Conservation (phyloP, 2,888 invertebrate genomes). For the Allygus modestus region DNA sequence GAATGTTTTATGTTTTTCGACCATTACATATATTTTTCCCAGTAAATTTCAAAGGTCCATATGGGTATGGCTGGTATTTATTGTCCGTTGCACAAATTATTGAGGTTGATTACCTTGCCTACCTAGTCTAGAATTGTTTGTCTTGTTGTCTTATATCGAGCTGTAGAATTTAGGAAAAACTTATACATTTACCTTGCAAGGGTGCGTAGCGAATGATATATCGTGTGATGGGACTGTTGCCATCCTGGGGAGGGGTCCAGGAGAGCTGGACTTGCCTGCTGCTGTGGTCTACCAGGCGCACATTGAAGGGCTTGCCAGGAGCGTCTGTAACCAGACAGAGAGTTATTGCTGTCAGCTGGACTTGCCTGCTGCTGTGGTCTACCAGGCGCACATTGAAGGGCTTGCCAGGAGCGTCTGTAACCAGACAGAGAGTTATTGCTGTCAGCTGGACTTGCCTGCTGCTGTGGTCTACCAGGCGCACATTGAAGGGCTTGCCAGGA, state of each 20-base stretch:
- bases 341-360: conserved; percentile 72
- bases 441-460: conserved; percentile 72
- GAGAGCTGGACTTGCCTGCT: conserved; percentile 72
- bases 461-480: conserved; percentile 71
- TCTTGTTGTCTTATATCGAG: too few relatives aligned
- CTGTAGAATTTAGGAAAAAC: too few relatives aligned
- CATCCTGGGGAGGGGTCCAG: conserved; percentile 74
- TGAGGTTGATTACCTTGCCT: too few relatives aligned
- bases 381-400: conserved; percentile 73
- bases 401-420: conserved; percentile 74
- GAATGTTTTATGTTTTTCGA: too few relatives aligned
- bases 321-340: conserved; percentile 71
- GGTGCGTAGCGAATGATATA: conserved; percentile 74
- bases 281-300: conserved; percentile 71
- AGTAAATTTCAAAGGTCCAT: too few relatives aligned
- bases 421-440: neutral
- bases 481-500: conserved; percentile 74
- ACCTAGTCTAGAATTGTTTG: too few relatives aligned
- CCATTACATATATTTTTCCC: too few relatives aligned
- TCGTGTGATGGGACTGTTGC: conserved; percentile 72
- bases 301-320: conserved; percentile 74
- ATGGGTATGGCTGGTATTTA: too few relatives aligned
- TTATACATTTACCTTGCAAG: conserved; percentile 71
- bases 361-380: conserved; percentile 67
- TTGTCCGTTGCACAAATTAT: too few relatives aligned